A percentile compares a stretch with the other conserved stretches of the same genome.
Conservation (phyloP, 2,888 invertebrate genomes). For the Phalangium opilio region DNA sequence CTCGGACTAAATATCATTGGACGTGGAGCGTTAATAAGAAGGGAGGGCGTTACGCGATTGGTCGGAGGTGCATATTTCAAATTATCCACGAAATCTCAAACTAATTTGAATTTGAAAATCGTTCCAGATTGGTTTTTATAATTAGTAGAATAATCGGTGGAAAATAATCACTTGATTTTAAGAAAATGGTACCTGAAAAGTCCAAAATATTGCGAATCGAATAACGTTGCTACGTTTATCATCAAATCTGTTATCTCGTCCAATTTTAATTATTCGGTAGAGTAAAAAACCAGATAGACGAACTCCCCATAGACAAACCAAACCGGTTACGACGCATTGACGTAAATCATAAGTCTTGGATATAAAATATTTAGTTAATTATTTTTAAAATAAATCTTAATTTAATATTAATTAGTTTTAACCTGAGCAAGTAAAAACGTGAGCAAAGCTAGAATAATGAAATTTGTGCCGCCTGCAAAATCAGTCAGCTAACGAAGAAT, state of each 20-base stretch:
- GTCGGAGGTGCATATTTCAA: too few relatives aligned
- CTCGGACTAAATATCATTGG: too few relatives aligned
- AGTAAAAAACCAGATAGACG: slow-evolving; percentile 72
- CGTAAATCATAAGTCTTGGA: slow-evolving; percentile 57
- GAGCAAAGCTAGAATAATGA: slow-evolving; percentile 69
- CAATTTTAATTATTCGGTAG: slow-evolving; percentile 78
- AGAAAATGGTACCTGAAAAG: slow-evolving; percentile 73
- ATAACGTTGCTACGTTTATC: slow-evolving; percentile 71
- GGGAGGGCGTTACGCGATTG: too few relatives aligned
- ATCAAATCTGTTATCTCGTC: slow-evolving; percentile 77
- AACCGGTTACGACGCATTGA: slow-evolving; percentile 76
- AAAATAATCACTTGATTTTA: too few relatives aligned
- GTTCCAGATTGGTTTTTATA: slow-evolving; percentile 2
- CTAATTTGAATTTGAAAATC: too few relatives aligned
- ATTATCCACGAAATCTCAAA: too few relatives aligned
- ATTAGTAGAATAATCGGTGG: too few relatives aligned
- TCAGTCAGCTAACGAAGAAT: slow-evolving; percentile 45
- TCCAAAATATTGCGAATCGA: slow-evolving; percentile 82
- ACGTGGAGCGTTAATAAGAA: too few relatives aligned
- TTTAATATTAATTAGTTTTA: too few relatives aligned
- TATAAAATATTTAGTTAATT: neutral
- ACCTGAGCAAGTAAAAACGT: slow-evolving; percentile 72
- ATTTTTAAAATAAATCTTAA: neutral
- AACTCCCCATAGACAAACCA: slow-evolving; percentile 73
- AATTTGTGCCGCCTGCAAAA: slow-evolving; percentile 84